Percentiles rank a stretch among this genome's conserved stretches.
Conservation (phyloP, 2,888 invertebrate genomes). For the Coecobrya sp. region DNA sequence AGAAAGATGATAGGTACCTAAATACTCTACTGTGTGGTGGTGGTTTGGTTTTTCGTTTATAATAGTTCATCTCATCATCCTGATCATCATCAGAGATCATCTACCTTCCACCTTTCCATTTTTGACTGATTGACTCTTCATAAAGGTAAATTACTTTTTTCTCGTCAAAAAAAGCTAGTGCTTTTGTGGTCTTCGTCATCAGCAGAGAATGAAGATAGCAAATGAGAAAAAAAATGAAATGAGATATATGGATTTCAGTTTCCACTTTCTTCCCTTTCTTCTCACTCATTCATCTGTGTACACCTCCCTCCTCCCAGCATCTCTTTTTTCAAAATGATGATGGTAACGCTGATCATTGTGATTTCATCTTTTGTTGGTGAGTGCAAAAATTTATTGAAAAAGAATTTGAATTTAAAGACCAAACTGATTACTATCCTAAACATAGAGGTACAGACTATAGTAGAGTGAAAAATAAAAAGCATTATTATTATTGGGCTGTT, state of each 20-base stretch:
- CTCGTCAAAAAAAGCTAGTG: background rate
- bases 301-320: background rate
- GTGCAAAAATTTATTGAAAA: constrained; percentile 14
- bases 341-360: background rate
- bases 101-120: background rate
- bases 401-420: background rate
- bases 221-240: constrained; percentile 23
- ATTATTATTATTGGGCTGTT: background rate
- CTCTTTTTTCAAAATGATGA: background rate
- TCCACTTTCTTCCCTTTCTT: constrained; percentile 7
- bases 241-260: background rate
- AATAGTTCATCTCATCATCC: background rate
- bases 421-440: background rate
- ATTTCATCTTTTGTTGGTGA: background rate
- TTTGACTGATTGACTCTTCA: constrained; percentile 74
- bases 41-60: background rate
- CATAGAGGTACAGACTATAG: background rate
- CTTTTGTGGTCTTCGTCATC: constrained; percentile 45
- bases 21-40: background rate
- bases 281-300: background rate
- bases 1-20: background rate
- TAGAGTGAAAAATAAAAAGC: background rate
- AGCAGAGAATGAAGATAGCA: constrained; percentile 2
- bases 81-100: constrained; percentile 25
- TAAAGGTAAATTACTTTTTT: constrained; percentile 68